phyloP scores from a whole-genome alignment of 30 jellyfish, hydroid and myxozoan species.

The Catostylus mosaicus region DNA sequence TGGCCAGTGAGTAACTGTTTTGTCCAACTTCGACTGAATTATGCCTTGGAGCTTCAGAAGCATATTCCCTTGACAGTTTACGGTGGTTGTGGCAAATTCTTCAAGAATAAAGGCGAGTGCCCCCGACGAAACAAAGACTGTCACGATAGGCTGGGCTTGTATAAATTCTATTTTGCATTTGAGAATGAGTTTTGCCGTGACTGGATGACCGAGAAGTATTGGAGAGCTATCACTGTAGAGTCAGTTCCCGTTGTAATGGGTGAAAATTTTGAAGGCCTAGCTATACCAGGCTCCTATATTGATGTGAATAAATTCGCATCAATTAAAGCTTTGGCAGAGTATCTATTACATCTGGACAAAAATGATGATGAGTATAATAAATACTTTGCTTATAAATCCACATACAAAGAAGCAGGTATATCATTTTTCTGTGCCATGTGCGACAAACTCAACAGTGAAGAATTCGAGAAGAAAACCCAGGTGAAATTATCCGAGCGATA shows the following conservation, averaged over 20 bases:
- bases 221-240: conserved; percentile 60
- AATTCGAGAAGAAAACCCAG: neutral
- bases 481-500: conserved; percentile 3
- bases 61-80: conserved; percentile 76
- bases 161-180: conserved; percentile 80
- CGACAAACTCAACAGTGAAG: conserved; percentile 43
- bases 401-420: conserved; percentile 10
- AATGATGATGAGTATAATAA: conserved; percentile 77
- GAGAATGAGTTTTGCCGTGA: conserved; percentile 83
- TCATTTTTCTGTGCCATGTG: conserved; percentile 59
- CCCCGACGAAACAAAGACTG: conserved; percentile 52
- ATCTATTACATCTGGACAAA: conserved; percentile 60
- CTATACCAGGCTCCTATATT: conserved; percentile 91
- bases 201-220: conserved; percentile 83
- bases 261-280: conserved; percentile 57
- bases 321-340: conserved; percentile 78
- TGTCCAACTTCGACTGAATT: conserved; percentile 61
- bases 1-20: conserved; percentile 83
- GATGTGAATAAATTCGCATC: conserved; percentile 73
- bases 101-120: conserved; percentile 68
- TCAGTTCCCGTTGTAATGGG: conserved; percentile 90
- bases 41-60: conserved; percentile 69
- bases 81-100: conserved; percentile 74
- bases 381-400: conserved; percentile 72
- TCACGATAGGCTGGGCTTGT: conserved; percentile 20